Evolutionary conservation across 2,888 invertebrate species (phyloP).

Genomic region (Polydesmus complanatus): DNA sequence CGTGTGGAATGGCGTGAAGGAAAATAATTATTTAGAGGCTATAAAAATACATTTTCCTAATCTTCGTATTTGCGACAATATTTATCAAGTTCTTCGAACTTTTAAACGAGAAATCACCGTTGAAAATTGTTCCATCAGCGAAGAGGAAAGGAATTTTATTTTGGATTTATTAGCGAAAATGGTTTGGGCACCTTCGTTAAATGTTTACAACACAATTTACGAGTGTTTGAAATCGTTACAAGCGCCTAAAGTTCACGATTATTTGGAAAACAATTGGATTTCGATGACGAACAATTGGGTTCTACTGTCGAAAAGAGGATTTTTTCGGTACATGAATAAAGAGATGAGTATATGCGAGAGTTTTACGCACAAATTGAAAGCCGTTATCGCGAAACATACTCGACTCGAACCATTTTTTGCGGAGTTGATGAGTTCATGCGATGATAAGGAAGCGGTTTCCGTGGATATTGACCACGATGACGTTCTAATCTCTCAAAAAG

Average conservation of each 20-base stretch:
- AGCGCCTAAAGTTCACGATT: neutral
- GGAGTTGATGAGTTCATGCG: neutral
- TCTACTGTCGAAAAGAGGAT: neutral
- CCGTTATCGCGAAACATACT: neutral
- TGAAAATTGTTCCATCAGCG: neutral
- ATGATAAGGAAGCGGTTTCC: neutral
- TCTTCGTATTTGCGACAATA: neutral
- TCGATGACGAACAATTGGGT: neutral
- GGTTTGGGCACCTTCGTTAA: neutral
- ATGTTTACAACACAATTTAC: neutral
- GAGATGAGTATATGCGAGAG: neutral
- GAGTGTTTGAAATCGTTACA: neutral
- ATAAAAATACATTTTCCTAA: neutral
- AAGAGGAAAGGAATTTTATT: neutral
- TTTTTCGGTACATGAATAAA: neutral
- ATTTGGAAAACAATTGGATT: neutral
- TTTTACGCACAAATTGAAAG: neutral
- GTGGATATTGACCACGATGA: neutral
- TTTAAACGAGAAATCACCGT: neutral
- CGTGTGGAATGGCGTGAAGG: neutral
- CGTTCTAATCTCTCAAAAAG: neutral
- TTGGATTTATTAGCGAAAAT: neutral
- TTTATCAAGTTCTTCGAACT: neutral
- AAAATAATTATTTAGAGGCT: neutral
- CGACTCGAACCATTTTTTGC: neutral